Percentiles rank a stretch among this genome's conserved stretches.
These are phyloP conservation scores for Zelleria hepariella DNA, from an alignment of 2,888 invertebrate genomes.

Conservation along the genomic window DNA sequence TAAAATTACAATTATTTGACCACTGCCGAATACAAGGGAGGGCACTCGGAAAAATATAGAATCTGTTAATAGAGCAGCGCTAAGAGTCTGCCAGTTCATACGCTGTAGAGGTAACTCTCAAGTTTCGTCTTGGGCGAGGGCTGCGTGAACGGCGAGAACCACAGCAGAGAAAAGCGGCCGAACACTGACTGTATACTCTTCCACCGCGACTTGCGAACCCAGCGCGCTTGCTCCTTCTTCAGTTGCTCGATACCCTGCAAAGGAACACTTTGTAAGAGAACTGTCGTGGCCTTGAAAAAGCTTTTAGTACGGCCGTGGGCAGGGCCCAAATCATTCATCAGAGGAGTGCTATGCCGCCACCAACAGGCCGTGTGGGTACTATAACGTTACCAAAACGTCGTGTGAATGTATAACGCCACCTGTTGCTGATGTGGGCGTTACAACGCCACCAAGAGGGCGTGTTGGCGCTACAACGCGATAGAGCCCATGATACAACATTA, in stretches of 20 bases:
- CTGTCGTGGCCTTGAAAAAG: no score
- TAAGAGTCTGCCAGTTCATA: conserved; percentile 52
- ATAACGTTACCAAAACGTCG: no score
- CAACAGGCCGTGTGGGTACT: no score
- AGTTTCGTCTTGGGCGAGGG: conserved; percentile 84
- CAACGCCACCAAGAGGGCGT: background rate
- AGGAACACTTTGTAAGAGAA: background rate
- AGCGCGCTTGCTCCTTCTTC: conserved; percentile 94
- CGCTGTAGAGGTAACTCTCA: conserved; percentile 87
- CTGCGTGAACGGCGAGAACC: conserved; percentile 95
- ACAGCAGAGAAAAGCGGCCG: conserved; percentile 93
- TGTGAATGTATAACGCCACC: background rate
- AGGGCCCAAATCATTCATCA: no score
- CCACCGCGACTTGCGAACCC: conserved; percentile 94
- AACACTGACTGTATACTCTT: conserved; percentile 97
- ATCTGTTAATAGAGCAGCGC: background rate
- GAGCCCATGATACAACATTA: no score
- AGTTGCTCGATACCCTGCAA: conserved; percentile 95
- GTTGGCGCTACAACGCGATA: no score
- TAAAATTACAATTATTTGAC: background rate
- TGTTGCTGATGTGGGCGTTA: background rate
- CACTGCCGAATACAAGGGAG: background rate
- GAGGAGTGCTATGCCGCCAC: no score
- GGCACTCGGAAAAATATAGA: background rate
- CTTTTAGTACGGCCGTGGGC: no score